These are phyloP conservation scores for Pteruthius melanotis DNA, from an alignment of 2,113 vertebrate species.

Conservation along the genomic window DNA sequence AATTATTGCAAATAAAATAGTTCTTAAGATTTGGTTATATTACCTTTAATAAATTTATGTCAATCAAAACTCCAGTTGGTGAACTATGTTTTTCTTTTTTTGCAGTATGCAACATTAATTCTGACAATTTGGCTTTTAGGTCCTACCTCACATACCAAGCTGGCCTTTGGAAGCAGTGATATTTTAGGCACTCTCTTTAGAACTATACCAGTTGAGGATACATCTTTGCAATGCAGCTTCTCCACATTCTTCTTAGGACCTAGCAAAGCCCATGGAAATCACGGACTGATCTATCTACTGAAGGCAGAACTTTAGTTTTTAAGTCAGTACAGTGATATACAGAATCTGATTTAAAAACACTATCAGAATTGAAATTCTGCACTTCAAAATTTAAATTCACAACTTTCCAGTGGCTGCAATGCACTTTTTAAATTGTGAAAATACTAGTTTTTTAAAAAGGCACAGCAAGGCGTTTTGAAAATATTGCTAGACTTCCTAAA, in stretches of 20 bases:
- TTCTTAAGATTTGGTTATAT: not conserved
- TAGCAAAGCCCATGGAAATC: not conserved
- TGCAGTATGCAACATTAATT: not conserved
- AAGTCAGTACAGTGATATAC: not conserved
- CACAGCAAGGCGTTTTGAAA: not conserved
- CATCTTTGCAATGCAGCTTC: slow-evolving; percentile 2
- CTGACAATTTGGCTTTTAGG: not conserved
- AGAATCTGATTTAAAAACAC: not conserved
- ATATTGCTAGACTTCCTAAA: slow-evolving; percentile 29
- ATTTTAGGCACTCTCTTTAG: not conserved
- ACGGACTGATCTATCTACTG: rapidly evolving
- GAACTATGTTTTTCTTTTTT: not conserved
- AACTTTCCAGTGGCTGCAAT: not conserved
- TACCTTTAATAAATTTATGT: not conserved
- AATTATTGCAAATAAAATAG: not conserved
- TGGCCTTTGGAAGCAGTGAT: not conserved
- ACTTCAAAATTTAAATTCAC: not conserved
- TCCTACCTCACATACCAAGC: not conserved
- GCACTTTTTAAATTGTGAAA: not conserved
- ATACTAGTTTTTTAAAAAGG: not conserved
- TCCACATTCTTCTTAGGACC: not conserved
- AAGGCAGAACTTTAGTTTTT: not conserved
- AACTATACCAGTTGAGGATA: not conserved
- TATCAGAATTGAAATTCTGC: not conserved
- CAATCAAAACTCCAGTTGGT: not conserved